phyloP scores from a whole-genome alignment of 1,140 invertebrate species.

The Drosophila persimilis region DNA sequence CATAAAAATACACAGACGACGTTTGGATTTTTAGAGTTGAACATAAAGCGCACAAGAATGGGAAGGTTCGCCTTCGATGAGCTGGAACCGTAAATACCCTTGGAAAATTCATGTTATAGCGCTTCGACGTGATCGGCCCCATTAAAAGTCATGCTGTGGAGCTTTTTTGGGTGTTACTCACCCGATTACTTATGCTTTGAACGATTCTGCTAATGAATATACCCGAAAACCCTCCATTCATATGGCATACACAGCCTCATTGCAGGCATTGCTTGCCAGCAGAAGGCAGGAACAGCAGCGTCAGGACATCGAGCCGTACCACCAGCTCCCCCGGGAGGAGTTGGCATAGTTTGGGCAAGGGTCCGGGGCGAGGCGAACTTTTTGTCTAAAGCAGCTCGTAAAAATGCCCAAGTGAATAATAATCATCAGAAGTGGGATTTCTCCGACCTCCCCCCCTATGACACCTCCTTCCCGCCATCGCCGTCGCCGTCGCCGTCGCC shows the following conservation, averaged over 20 bases:
- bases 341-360: slow-evolving; percentile 62
- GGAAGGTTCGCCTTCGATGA: neutral
- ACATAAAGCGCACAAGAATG: slow-evolving; percentile 38
- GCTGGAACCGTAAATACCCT: neutral
- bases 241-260: no score
- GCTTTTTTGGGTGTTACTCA: no score
- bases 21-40: slow-evolving; percentile 69
- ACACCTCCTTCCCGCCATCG: slow-evolving; percentile 15
- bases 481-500: neutral
- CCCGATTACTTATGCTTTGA: neutral
- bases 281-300: no score
- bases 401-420: slow-evolving; percentile 82
- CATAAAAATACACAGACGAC: slow-evolving; percentile 68
- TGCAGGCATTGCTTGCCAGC: no score
- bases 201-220: no score
- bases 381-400: slow-evolving; percentile 81
- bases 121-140: no score
- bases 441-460: slow-evolving; percentile 1
- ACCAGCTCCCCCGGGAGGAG: slow-evolving; percentile 49
- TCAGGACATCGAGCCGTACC: no score
- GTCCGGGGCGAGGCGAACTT: slow-evolving; percentile 57
- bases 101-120: neutral
- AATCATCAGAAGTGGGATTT: slow-evolving; percentile 72
- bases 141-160: no score
- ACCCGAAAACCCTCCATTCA: no score